Conservation (phyloP, 2,888 invertebrate genomes). For the Diploptera punctata region DNA sequence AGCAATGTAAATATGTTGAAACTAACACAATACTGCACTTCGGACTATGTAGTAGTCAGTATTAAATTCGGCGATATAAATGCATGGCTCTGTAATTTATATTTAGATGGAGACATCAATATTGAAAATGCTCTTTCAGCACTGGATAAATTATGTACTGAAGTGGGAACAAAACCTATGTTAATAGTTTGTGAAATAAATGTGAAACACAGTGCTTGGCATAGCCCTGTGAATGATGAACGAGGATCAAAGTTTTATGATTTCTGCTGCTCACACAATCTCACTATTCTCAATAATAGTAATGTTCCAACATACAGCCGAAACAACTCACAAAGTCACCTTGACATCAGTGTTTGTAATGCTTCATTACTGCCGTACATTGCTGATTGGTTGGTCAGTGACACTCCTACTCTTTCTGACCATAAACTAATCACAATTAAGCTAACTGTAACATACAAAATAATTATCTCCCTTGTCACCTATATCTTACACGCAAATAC, state of each 20-base stretch:
- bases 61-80: no score
- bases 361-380: neutral
- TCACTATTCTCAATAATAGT: no score
- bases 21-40: neutral
- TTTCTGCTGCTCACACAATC: no score
- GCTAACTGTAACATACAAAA: neutral
- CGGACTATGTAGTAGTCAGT: neutral
- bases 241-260: no score
- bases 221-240: slow-evolving; percentile 2
- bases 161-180: neutral
- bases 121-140: neutral
- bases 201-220: neutral
- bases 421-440: neutral
- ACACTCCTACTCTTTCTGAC: neutral
- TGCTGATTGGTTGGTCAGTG: neutral
- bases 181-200: neutral
- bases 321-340: no score
- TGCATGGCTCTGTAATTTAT: neutral
- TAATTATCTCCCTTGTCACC: neutral
- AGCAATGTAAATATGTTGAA: neutral
- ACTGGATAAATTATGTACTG: neutral
- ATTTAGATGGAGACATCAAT: neutral
- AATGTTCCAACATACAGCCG: no score
- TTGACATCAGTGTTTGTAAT: neutral
- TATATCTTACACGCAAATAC: neutral